Conservation (phyloP, 2,888 invertebrate species). For the Erebia aethiops region DNA sequence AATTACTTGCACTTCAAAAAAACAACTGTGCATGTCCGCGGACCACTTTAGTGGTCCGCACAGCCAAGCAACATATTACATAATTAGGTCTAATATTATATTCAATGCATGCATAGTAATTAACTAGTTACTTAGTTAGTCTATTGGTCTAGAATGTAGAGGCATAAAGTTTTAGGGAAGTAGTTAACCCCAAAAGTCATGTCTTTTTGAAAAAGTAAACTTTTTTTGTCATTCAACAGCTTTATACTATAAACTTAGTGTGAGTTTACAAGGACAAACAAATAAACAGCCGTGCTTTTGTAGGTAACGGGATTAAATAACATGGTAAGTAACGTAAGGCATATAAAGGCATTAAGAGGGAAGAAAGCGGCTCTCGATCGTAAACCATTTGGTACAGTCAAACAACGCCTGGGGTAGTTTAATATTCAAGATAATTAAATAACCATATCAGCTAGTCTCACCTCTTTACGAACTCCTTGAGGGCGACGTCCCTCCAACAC, state of each 20-base stretch:
- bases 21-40: too few relatives aligned
- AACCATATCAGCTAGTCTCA: conserved; percentile 46
- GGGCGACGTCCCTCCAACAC: conserved; percentile 75
- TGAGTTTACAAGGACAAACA: conserved; percentile 13
- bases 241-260: too few relatives aligned
- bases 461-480: conserved; percentile 73
- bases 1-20: too few relatives aligned
- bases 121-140: too few relatives aligned
- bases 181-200: not conserved
- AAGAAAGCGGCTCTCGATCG: conserved; percentile 16
- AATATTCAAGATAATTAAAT: conserved; percentile 11
- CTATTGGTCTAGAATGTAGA: too few relatives aligned
- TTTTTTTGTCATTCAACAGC: not conserved
- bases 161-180: too few relatives aligned
- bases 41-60: too few relatives aligned
- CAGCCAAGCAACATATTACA: too few relatives aligned
- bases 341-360: not conserved
- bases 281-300: not conserved
- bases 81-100: too few relatives aligned
- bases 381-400: conserved; percentile 42
- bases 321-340: not conserved
- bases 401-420: conserved; percentile 3
- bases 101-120: too few relatives aligned
- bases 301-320: conserved; percentile 3
- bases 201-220: not conserved